Percentiles rank a stretch among this genome's conserved stretches.
These are phyloP conservation scores for Paedocypris micromegethes DNA, from an alignment of 2,797 vertebrate species.

Conservation along the genomic window DNA sequence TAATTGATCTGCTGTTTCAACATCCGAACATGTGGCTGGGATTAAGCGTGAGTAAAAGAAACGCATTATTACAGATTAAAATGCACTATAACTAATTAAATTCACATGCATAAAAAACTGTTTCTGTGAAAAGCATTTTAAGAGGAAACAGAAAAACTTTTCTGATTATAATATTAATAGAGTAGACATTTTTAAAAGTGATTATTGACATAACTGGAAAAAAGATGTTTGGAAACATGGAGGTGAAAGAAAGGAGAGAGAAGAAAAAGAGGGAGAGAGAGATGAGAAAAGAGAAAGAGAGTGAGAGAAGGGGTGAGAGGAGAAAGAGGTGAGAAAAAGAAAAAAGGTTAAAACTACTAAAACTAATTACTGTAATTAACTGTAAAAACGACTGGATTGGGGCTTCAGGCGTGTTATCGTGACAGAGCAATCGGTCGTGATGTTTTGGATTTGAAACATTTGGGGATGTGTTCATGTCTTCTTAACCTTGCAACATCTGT, in stretches of 20 bases:
- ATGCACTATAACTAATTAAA: conserved; percentile 70
- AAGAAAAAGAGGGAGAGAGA: no score
- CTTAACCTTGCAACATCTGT: conserved; percentile 32
- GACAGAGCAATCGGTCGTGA: background rate
- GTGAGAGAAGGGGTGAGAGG: no score
- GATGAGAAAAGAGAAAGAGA: no score
- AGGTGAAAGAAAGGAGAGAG: no score
- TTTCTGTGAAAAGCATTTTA: conserved; percentile 29
- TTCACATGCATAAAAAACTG: conserved; percentile 48
- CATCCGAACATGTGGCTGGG: conserved; percentile 65
- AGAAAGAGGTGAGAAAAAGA: no score
- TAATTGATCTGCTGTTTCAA: conserved; percentile 68
- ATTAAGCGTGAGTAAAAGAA: conserved; percentile 61
- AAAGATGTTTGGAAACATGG: no score
- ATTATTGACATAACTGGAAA: no score
- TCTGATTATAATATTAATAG: conserved; percentile 5
- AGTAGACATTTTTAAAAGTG: background rate
- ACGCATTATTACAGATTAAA: conserved; percentile 64
- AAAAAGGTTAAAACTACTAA: no score
- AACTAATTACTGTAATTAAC: no score
- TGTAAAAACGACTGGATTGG: background rate
- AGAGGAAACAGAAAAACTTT: conserved; percentile 2
- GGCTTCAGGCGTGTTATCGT: background rate
- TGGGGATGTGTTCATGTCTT: conserved; percentile 4
- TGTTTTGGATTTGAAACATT: conserved; percentile 7